A percentile compares a stretch with the other conserved stretches of the same genome.
Conservation (phyloP, 64 coral and sea anemone species). For the Dendrophyllia cribrosa region DNA sequence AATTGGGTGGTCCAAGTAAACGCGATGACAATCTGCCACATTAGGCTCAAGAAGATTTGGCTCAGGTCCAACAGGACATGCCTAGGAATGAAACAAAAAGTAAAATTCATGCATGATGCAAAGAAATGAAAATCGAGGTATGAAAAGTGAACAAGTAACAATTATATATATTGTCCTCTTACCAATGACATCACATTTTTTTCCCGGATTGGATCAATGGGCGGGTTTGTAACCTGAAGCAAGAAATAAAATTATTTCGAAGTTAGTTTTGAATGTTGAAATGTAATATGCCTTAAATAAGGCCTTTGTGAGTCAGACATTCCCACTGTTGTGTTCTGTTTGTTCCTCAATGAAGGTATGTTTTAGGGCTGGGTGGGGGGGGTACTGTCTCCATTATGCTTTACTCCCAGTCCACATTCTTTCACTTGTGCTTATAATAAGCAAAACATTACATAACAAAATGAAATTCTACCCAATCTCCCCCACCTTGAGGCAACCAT, state of each 20-base stretch:
- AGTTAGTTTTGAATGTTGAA: too few species aligned
- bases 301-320: too few species aligned
- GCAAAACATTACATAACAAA: too few species aligned
- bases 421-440: too few species aligned
- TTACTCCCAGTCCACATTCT: too few species aligned
- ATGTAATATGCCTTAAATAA: too few species aligned
- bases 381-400: too few species aligned
- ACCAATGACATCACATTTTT: conserved; percentile 94
- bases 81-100: conserved; percentile 46
- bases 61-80: conserved; percentile 92
- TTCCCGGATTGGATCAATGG: conserved; percentile 92
- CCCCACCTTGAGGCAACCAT: too few species aligned
- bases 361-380: too few species aligned
- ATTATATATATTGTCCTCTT: not conserved
- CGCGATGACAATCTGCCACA: conserved; percentile 68
- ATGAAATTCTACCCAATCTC: too few species aligned
- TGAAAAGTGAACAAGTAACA: not conserved
- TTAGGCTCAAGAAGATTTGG: conserved; percentile 86
- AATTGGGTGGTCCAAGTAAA: conserved; percentile 94
- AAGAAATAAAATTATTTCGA: not conserved
- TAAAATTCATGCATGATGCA: not conserved
- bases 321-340: too few species aligned
- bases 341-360: too few species aligned
- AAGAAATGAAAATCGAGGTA: not conserved
- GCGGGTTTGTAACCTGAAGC: conserved; percentile 87